These are phyloP conservation scores for Enhydra lutris DNA, from an alignment of 2,113 vertebrate genomes.

Conservation along the genomic window DNA sequence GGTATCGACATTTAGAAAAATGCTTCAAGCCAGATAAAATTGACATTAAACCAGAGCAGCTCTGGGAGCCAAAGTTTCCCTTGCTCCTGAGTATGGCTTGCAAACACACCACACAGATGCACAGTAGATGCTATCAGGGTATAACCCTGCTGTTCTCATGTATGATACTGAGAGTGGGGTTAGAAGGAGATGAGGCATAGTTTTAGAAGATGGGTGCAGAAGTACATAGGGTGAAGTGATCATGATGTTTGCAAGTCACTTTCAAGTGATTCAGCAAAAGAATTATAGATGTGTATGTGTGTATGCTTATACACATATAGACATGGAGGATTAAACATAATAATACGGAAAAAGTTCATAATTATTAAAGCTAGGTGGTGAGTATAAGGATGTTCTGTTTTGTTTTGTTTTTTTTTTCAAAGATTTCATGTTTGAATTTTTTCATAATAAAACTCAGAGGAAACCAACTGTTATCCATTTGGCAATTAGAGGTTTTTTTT, in stretches of 20 bases:
- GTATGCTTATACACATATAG: background rate
- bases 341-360: background rate
- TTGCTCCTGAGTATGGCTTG: background rate
- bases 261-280: constrained; percentile 21
- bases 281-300: background rate
- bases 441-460: background rate
- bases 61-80: background rate
- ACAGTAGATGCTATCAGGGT: background rate
- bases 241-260: background rate
- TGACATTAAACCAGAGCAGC: constrained; percentile 29
- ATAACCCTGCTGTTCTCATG: background rate
- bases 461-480: background rate
- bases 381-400: background rate
- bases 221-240: background rate
- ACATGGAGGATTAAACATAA: background rate
- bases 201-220: background rate
- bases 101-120: background rate
- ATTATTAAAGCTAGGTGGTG: background rate
- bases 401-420: background rate
- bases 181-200: background rate
- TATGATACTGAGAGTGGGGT: background rate
- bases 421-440: background rate
- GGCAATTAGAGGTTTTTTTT: background rate
- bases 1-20: constrained; percentile 30
- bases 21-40: constrained; percentile 24